Evolutionary conservation across 2,888 invertebrate genomes (phyloP), one percentile per base, ranked within the genome.

Genomic region (Tachystola acroxantha): DNA sequence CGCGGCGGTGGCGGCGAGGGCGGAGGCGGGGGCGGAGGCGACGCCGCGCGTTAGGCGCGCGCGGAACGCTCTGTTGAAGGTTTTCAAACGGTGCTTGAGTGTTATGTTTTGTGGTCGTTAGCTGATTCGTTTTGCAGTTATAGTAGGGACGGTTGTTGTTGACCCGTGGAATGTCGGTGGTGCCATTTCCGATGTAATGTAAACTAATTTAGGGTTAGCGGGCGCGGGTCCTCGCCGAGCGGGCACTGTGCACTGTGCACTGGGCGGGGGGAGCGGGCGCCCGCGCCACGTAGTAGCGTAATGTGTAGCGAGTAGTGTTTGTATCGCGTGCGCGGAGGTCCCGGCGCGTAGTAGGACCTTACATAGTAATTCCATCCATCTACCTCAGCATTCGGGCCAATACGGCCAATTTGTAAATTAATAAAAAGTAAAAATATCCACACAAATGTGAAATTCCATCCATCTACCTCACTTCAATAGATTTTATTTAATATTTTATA

Each of bases 401-500:
- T 74, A 68, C 77, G 81, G 84, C 86, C 63, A 68, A 72, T 72
- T 79, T 74, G 68, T 76, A 68, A 67, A 67, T 64, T 64, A 68
- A 66, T 64, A 66, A 64, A 65, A 64, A 68, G 66, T 64, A 66
- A 64, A 65, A 64, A 77, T 78, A 84, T 85, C 85, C 85, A 86
- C 82, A 82, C 82, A 85, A 85, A 73, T 84, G 82, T 86, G 86
- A 88, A 84, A 91, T 90, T 91, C 91, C 91, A 91, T 91, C 91
- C 91, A 90, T 88, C 91, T 91, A 91, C 91, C 91, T 91, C 91
- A 90, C 88, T 88, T 88, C 86, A 86, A 86, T 87, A 86, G 86
- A 87, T 86, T 85, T 88, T 87, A 87, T 85, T 86, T 86, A 84
- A 85, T 86, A 85, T 86, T 86, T 86, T 86, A 86, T 86, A 86